A percentile compares a stretch with the other conserved stretches of the same genome.
These are phyloP conservation scores for Parasteatoda lunata DNA, from an alignment of 2,888 invertebrate species.

Conservation along the genomic window DNA sequence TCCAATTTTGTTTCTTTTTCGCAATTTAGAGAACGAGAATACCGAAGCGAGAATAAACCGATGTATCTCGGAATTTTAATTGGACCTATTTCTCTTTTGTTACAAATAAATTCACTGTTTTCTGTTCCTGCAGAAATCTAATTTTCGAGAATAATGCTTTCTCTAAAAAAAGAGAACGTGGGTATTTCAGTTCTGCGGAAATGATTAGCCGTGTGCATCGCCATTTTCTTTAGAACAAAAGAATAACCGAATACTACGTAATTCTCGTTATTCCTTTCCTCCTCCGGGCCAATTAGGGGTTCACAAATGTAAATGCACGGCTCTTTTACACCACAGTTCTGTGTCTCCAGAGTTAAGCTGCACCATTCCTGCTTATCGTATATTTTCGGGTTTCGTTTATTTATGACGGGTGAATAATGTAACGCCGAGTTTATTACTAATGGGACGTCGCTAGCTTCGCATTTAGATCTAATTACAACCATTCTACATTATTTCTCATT, in stretches of 20 bases:
- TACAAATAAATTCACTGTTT: constrained; percentile 13
- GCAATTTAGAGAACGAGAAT: not conserved
- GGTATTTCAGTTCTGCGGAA: constrained; percentile 33
- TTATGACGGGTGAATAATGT: constrained; percentile 36
- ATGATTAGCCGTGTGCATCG: constrained; percentile 36
- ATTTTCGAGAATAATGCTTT: constrained; percentile 41
- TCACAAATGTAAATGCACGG: constrained; percentile 34
- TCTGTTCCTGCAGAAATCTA: constrained; percentile 28
- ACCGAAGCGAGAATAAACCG: constrained; percentile 1
- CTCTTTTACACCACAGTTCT: constrained; percentile 5
- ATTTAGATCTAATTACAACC: constrained; percentile 39
- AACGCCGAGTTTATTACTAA: constrained; percentile 12
- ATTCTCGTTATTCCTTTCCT: constrained; percentile 26
- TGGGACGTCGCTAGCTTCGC: constrained; percentile 14
- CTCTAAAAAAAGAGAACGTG: constrained; percentile 15
- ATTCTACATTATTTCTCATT: constrained; percentile 17
- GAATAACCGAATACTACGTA: constrained; percentile 24
- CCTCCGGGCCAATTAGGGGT: constrained; percentile 27
- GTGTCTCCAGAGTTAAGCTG: constrained; percentile 1
- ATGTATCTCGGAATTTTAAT: constrained; percentile 37
- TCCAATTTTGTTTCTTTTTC: constrained; percentile 46
- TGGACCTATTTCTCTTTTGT: constrained; percentile 48
- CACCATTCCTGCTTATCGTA: constrained; percentile 34
- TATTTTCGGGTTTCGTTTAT: constrained; percentile 35
- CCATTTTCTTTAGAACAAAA: constrained; percentile 42